phyloP scores from a whole-genome alignment of 2,888 invertebrate species.

The Agonopterix alstromeriana region DNA sequence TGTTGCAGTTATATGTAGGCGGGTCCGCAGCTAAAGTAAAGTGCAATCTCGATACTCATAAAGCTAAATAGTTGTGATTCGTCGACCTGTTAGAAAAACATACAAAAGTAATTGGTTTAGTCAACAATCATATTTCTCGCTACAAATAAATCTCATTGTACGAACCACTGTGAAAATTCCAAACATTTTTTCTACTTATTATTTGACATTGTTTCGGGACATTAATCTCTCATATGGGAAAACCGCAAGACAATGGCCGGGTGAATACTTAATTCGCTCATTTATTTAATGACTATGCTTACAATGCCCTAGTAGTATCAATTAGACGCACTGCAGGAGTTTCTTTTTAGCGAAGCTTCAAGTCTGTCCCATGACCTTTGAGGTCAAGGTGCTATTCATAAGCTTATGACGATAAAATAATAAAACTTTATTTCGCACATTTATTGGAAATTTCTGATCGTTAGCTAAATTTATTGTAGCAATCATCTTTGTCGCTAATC shows the following conservation, averaged over 20 bases:
- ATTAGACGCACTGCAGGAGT: constrained; percentile 42
- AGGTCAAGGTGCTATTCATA: constrained; percentile 14
- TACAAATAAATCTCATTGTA: too few species aligned
- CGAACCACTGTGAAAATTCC: too few species aligned
- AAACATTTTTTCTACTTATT: too few species aligned
- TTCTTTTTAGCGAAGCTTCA: constrained; percentile 24
- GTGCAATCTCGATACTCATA: too few species aligned
- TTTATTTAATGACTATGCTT: constrained; percentile 41
- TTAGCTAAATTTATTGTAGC: background rate
- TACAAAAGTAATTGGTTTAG: too few species aligned
- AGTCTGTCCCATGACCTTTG: constrained; percentile 30
- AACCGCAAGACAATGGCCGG: constrained; percentile 31
- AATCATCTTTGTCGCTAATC: too few species aligned
- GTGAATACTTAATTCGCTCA: constrained; percentile 51
- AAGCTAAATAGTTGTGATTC: too few species aligned
- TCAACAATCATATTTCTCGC: too few species aligned
- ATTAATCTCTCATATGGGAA: constrained; percentile 9
- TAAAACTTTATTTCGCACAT: background rate
- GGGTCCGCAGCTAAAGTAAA: too few species aligned
- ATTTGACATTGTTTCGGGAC: constrained; percentile 5
- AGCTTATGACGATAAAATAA: background rate
- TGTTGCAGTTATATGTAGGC: too few species aligned
- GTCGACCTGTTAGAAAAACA: too few species aligned
- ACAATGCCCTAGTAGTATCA: constrained; percentile 45
- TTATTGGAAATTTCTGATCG: constrained; percentile 1